These are phyloP conservation scores for Eupithecia subumbrata DNA, from an alignment of 2,888 invertebrate genomes.

Conservation along the genomic window DNA sequence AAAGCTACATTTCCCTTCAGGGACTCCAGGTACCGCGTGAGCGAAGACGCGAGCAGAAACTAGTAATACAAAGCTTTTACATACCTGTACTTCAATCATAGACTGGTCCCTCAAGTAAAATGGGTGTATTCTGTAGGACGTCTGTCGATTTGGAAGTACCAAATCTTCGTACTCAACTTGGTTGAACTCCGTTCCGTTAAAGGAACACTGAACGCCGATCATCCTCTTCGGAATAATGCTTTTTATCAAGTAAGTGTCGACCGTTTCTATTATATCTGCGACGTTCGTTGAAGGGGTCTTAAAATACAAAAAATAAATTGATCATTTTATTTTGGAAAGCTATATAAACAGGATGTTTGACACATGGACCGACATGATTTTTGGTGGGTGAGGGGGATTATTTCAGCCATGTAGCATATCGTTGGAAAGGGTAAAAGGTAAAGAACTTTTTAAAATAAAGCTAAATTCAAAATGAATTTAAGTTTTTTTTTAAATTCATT, in stretches of 20 bases:
- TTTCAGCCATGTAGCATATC: too few species aligned
- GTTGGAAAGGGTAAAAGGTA: too few species aligned
- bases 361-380: too few species aligned
- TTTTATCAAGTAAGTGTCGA: constrained; percentile 67
- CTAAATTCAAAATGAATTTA: too few species aligned
- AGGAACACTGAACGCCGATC: constrained; percentile 69
- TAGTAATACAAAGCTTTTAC: neutral
- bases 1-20: neutral
- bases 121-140: constrained; percentile 80
- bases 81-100: constrained; percentile 66
- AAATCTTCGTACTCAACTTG: constrained; percentile 84
- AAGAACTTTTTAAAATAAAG: too few species aligned
- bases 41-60: neutral
- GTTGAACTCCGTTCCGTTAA: constrained; percentile 64
- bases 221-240: constrained; percentile 70
- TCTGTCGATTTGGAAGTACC: constrained; percentile 79
- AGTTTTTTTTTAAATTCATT: too few species aligned
- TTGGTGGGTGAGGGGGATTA: too few species aligned
- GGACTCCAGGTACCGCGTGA: neutral
- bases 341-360: too few species aligned
- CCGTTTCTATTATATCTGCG: constrained; percentile 59
- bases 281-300: constrained; percentile 67
- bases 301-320: constrained; percentile 24
- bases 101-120: constrained; percentile 68
- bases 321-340: neutral